Conservation (phyloP, 2,113 vertebrate genomes). For the Alexandromys fortis region DNA sequence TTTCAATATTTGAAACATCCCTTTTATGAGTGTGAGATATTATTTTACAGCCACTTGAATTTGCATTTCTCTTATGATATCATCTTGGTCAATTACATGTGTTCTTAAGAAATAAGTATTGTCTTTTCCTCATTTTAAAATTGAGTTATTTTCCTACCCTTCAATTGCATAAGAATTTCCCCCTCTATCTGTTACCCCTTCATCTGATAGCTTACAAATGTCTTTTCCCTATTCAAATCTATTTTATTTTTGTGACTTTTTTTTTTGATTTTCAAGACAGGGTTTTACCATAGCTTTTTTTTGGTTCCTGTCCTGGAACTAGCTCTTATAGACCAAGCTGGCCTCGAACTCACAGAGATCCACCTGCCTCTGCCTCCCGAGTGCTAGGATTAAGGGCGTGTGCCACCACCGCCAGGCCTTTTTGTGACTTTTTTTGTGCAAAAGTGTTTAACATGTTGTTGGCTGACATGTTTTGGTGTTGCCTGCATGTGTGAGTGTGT, state of each 20-base stretch:
- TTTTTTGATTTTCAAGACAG: too few relatives aligned
- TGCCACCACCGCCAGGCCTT: too few relatives aligned
- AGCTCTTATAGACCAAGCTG: too few relatives aligned
- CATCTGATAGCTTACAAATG: background rate
- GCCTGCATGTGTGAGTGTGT: background rate
- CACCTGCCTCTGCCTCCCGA: too few relatives aligned
- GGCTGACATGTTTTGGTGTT: background rate
- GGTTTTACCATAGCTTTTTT: too few relatives aligned
- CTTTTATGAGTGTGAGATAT: background rate
- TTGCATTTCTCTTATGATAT: background rate
- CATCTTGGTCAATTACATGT: background rate
- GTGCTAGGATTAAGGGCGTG: too few relatives aligned
- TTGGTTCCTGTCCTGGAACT: too few relatives aligned
- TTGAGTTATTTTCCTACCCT: background rate
- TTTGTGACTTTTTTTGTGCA: background rate
- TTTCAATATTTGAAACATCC: background rate
- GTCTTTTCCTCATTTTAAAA: background rate
- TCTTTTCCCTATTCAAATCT: background rate
- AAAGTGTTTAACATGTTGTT: background rate
- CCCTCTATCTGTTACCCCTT: background rate
- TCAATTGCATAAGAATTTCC: background rate
- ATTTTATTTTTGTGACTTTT: background rate
- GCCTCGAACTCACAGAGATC: too few relatives aligned
- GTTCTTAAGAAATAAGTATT: background rate
- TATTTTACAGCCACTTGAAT: background rate